Evolutionary conservation across 1,140 invertebrate genomes (phyloP), one percentile per base, ranked within the genome.

Genomic region (Bombyx mori): DNA sequence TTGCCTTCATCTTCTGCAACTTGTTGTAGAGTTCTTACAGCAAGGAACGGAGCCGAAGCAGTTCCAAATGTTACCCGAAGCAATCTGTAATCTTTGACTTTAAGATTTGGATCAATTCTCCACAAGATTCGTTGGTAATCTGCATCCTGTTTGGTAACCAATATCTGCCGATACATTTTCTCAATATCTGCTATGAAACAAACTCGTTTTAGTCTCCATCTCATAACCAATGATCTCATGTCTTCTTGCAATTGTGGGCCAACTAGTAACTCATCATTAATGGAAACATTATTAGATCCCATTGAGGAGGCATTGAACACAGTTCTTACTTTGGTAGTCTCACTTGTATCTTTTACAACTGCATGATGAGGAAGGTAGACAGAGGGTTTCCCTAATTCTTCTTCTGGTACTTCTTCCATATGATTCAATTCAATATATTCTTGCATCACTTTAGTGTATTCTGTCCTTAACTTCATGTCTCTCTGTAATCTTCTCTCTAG

Each of bases 131-230:
- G 48, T 68, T 85, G 77, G n/a, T 66, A 74, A 7, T 75, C 58
- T 18, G 50, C 43, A 54, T 82, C 66, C 42, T 74, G 56, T 22
- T 58, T 42, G 44, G 57, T n/a, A 12, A 86, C 59, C 9, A 65
- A 43, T 8, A 88, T 71, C 62, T 77, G 73, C 1, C 77, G 55
- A 54, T 78, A 88, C 77, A 87, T 87, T 64, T 83, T 70, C 12
- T 57, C 50, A n/a, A 86, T 73, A 58, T 87, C 45, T 10, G 2
- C 6, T 22, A 49, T 12, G 1, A 35, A 35, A 35, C 26, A 35
- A 35, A 35, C 26, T 1, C 26, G 26, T 35, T 5, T 35, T 35
- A 35, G 26, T 49, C 47, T n/a, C 47, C 47, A 49, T 49, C 47
- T 8, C 7, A 49, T 6, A 7, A 49, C n/a, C 6, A 49, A 22